Conservation (phyloP, 1,140 invertebrate species). For the Cryptotermes secundus region DNA sequence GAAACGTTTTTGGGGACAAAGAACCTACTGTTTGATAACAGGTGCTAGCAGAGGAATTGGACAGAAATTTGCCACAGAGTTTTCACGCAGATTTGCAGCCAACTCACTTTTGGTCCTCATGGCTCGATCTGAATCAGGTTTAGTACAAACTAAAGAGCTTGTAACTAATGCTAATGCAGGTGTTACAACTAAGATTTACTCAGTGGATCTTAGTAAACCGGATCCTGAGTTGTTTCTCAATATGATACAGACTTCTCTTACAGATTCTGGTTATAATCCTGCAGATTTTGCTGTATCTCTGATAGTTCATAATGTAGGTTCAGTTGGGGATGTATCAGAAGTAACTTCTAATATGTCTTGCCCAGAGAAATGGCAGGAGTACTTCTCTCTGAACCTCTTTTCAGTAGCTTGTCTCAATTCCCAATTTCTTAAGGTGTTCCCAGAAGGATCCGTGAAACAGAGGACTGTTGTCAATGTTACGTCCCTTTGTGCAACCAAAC, state of each 20-base stretch:
- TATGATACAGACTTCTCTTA: slow-evolving; percentile 50
- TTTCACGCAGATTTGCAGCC: slow-evolving; percentile 59
- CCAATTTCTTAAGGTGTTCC: slow-evolving; percentile 65
- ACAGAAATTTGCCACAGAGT: slow-evolving; percentile 67
- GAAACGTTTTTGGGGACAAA: slow-evolving; percentile 45
- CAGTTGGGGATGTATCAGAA: slow-evolving; percentile 72
- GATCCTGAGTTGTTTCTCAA: slow-evolving; percentile 51
- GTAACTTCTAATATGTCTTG: slow-evolving; percentile 60
- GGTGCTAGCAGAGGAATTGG: slow-evolving; percentile 90
- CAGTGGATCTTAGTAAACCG: slow-evolving; percentile 59
- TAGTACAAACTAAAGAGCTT: slow-evolving; percentile 61
- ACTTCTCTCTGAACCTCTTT: slow-evolving; percentile 79
- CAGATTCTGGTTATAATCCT: slow-evolving; percentile 44
- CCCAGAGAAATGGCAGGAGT: slow-evolving; percentile 60
- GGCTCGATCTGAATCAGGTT: slow-evolving; percentile 65
- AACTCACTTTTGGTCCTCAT: slow-evolving; percentile 73
- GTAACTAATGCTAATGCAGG: slow-evolving; percentile 52
- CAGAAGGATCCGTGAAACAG: slow-evolving; percentile 48
- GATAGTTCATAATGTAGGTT: slow-evolving; percentile 89
- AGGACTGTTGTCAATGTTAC: slow-evolving; percentile 81
- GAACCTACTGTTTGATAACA: slow-evolving; percentile 66
- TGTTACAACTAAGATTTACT: slow-evolving; percentile 48
- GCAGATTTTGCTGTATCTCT: slow-evolving; percentile 65
- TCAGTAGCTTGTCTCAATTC: slow-evolving; percentile 70
- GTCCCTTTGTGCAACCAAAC: slow-evolving; percentile 75